These are phyloP conservation scores for Nothoprocta perdicaria DNA, from an alignment of 2,113 vertebrate species.

Conservation along the genomic window DNA sequence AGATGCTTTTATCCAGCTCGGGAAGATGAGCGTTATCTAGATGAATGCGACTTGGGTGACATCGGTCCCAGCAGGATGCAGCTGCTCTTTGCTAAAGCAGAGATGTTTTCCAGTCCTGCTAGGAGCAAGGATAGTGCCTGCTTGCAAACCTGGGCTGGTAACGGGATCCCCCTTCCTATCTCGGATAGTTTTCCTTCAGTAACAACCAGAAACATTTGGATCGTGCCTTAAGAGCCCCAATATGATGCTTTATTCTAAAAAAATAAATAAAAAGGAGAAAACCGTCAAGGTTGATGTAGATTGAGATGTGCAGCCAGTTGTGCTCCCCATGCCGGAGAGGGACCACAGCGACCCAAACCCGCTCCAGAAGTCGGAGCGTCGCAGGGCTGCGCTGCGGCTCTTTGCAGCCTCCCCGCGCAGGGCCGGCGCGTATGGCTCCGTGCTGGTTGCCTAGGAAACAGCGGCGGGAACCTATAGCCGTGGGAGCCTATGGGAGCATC, in stretches of 20 bases:
- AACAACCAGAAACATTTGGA: neutral
- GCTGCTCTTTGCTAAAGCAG: neutral
- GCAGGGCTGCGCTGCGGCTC: slow-evolving; percentile 13
- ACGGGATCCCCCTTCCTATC: neutral
- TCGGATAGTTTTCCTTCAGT: neutral
- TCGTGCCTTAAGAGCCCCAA: neutral
- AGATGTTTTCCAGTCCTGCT: neutral
- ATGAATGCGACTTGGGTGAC: neutral
- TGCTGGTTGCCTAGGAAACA: slow-evolving; percentile 83
- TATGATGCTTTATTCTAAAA: neutral
- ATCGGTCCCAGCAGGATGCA: neutral
- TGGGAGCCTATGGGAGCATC: slow-evolving; percentile 64
- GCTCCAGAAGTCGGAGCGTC: neutral
- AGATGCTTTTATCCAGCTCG: neutral
- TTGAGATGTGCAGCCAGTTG: neutral
- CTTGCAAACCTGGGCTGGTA: slow-evolving; percentile 20
- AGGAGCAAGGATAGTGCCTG: neutral
- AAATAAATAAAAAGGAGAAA: neutral
- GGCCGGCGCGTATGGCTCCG: slow-evolving; percentile 41
- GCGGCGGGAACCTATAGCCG: slow-evolving; percentile 65
- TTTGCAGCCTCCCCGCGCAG: slow-evolving; percentile 36
- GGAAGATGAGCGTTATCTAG: neutral
- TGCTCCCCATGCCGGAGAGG: neutral
- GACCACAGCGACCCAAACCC: neutral
- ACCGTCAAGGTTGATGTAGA: neutral